Evolutionary conservation across 1,140 invertebrate genomes (phyloP).

Genomic region (Amyelois transitella): DNA sequence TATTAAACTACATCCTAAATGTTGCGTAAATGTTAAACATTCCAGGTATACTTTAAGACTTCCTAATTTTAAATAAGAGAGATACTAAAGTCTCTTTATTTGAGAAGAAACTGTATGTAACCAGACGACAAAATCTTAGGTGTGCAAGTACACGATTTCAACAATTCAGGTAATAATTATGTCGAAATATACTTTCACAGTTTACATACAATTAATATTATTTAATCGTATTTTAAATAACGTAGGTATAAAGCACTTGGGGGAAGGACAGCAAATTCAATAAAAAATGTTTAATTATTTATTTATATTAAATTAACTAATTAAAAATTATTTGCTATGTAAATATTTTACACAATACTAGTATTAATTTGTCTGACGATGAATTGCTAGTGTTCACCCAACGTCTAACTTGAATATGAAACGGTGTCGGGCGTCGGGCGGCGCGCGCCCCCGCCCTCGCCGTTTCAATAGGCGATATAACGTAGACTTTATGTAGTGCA

Average conservation of each 20-base stretch:
- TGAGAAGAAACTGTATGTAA: slow-evolving; percentile 8
- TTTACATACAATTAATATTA: slow-evolving; percentile 69
- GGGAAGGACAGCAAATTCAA: slow-evolving; percentile 76
- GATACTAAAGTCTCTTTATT: slow-evolving; percentile 1
- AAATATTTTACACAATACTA: slow-evolving; percentile 73
- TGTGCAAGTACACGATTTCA: slow-evolving; percentile 57
- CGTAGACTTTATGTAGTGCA: slow-evolving; percentile 66
- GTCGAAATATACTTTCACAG: slow-evolving; percentile 67
- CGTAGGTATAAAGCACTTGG: slow-evolving; percentile 75
- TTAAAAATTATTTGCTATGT: slow-evolving; percentile 74
- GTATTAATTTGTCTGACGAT: slow-evolving; percentile 69
- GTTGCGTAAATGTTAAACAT: slow-evolving; percentile 3
- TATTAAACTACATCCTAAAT: slow-evolving; percentile 14
- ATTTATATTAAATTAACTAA: slow-evolving; percentile 73
- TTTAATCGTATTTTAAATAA: slow-evolving; percentile 74
- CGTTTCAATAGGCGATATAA: slow-evolving; percentile 57
- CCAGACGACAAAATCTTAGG: slow-evolving; percentile 57
- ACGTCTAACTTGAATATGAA: slow-evolving; percentile 61
- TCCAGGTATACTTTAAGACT: slow-evolving; percentile 14
- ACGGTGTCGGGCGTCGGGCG: slow-evolving; percentile 25
- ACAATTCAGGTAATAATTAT: slow-evolving; percentile 61
- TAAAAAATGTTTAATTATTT: slow-evolving; percentile 74
- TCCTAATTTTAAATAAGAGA: background rate
- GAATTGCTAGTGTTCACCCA: slow-evolving; percentile 65
- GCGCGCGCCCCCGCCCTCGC: slow-evolving; percentile 15